phyloP scores from a whole-genome alignment of 2,113 vertebrate genomes.

The Mustela nigripes region DNA sequence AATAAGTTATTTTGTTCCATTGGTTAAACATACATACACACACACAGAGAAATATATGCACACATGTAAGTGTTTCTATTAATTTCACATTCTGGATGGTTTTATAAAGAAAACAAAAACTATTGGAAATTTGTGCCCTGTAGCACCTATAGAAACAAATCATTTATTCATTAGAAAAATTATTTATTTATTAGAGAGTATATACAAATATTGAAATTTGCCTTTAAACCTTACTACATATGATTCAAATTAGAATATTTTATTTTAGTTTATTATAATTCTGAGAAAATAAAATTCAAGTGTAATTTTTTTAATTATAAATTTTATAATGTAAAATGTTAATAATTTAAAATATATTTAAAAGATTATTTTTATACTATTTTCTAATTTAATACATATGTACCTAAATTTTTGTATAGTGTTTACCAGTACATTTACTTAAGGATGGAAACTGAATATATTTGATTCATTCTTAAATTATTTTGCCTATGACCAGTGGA shows the following conservation, averaged over 20 bases:
- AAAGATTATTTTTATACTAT: fast-evolving
- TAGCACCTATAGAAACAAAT: not conserved
- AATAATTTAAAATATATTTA: not conserved
- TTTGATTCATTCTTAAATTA: not conserved
- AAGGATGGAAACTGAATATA: not conserved
- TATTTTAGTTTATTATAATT: not conserved
- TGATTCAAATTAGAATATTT: not conserved
- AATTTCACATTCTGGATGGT: not conserved
- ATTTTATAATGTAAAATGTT: not conserved
- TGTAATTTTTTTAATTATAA: not conserved
- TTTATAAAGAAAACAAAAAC: not conserved
- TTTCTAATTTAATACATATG: not conserved
- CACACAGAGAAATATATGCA: not conserved
- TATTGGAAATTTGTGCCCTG: not conserved
- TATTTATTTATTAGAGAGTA: not conserved
- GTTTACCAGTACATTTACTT: not conserved
- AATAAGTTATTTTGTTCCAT: not conserved
- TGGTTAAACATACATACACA: not conserved
- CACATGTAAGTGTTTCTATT: not conserved
- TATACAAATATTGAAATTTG: not conserved
- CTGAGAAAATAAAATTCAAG: not conserved
- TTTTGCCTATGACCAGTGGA: not conserved
- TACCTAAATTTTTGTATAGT: not conserved
- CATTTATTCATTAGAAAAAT: not conserved
- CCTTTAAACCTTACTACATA: not conserved